These are phyloP conservation scores for Threskiornis aethiopicus DNA, from an alignment of 2,797 vertebrate species.

Conservation along the genomic window DNA sequence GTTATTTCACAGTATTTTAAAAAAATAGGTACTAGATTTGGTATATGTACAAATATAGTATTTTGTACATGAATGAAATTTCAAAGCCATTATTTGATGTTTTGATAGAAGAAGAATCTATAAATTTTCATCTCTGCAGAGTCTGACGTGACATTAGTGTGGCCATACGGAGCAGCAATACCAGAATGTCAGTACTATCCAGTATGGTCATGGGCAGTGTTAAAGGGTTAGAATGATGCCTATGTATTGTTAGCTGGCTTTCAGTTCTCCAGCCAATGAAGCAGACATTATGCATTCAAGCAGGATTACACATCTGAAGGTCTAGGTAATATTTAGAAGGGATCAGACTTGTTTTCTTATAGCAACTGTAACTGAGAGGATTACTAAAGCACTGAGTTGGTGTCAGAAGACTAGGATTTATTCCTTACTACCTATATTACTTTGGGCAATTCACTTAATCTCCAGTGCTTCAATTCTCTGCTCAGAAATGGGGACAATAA, in stretches of 20 bases:
- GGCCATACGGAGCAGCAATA: neutral
- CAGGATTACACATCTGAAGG: slow-evolving; percentile 10
- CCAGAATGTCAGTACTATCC: neutral
- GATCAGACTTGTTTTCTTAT: neutral
- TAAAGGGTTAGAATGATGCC: neutral
- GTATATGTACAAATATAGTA: neutral
- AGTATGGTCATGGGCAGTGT: neutral
- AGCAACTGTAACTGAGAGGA: slow-evolving; percentile 18
- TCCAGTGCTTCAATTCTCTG: neutral
- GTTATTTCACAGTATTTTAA: neutral
- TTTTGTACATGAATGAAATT: neutral
- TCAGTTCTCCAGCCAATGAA: neutral
- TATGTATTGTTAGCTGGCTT: neutral
- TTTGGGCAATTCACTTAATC: slow-evolving; percentile 24
- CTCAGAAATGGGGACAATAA: neutral
- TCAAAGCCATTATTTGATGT: neutral
- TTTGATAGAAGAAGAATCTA: neutral
- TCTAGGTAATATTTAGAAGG: slow-evolving; percentile 9
- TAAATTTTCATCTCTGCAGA: neutral
- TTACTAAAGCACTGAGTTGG: slow-evolving; percentile 14
- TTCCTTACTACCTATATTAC: neutral
- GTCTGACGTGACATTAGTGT: neutral
- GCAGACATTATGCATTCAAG: neutral
- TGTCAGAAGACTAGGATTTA: slow-evolving; percentile 40
- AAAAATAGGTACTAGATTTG: neutral